Percentiles rank a stretch among this genome's conserved stretches.
phyloP scores from a whole-genome alignment of 2,113 vertebrate genomes.

The Oxyura jamaicensis region DNA sequence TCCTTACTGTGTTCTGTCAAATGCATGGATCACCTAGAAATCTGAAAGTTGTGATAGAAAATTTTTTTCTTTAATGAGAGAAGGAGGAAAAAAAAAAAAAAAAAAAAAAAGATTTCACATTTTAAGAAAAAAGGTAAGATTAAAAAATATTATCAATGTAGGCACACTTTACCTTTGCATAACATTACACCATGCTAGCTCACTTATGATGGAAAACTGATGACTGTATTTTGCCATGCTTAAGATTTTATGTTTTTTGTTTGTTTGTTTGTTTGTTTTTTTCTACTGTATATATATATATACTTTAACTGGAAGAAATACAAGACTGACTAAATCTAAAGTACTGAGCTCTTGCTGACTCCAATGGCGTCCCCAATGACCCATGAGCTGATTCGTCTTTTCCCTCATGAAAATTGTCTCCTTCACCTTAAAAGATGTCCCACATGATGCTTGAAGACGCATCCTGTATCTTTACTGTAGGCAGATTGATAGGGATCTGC shows the following conservation, averaged over 20 bases:
- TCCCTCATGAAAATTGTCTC: background rate
- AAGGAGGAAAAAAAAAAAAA: background rate
- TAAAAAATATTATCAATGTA: background rate
- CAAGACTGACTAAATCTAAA: background rate
- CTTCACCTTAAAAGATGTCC: background rate
- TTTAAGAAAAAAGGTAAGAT: background rate
- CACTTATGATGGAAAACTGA: background rate
- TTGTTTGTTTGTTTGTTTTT: too few species aligned
- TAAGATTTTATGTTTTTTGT: background rate
- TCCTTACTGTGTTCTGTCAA: background rate
- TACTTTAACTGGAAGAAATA: background rate
- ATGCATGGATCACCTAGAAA: constrained; percentile 20
- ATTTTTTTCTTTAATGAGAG: background rate
- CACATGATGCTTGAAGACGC: background rate
- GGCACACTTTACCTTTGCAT: background rate
- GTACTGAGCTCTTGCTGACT: background rate
- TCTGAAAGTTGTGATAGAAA: constrained; percentile 2
- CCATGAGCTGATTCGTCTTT: background rate
- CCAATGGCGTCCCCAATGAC: background rate
- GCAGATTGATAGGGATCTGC: background rate
- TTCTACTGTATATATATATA: background rate
- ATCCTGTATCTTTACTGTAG: background rate
- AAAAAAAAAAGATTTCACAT: background rate
- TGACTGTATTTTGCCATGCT: background rate
- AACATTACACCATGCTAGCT: rapidly evolving